Conservation (phyloP, 2,797 vertebrate species). For the Chaetodon trifasciatus region DNA sequence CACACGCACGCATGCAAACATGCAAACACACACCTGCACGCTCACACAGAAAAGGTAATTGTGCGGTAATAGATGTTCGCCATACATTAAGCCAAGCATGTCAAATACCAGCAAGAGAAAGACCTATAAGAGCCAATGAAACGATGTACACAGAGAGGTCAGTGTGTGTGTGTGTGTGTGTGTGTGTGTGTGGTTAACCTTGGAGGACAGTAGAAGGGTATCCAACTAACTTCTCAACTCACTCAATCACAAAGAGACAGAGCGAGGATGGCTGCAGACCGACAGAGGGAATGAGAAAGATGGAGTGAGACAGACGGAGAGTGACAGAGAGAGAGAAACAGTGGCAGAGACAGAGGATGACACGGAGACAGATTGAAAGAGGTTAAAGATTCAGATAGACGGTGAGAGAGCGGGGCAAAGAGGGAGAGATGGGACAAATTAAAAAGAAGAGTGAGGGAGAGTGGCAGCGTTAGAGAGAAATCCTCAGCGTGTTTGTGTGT, state of each 20-base stretch:
- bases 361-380: slow-evolving; percentile 69
- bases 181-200: slow-evolving; percentile 58
- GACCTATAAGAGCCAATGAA: slow-evolving; percentile 33
- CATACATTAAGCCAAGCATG: slow-evolving; percentile 60
- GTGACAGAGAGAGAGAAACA: slow-evolving; percentile 57
- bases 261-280: slow-evolving; percentile 60
- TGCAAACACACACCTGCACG: slow-evolving; percentile 22
- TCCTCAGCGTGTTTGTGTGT: slow-evolving; percentile 2
- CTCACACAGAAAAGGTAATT: slow-evolving; percentile 37
- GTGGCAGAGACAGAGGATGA: slow-evolving; percentile 65
- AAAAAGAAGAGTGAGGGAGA: slow-evolving; percentile 38
- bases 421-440: slow-evolving; percentile 51
- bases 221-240: slow-evolving; percentile 72
- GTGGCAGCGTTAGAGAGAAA: slow-evolving; percentile 22
- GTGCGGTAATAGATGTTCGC: slow-evolving; percentile 48
- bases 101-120: slow-evolving; percentile 50
- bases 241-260: slow-evolving; percentile 75
- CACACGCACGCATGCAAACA: slow-evolving; percentile 24
- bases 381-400: slow-evolving; percentile 74
- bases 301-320: slow-evolving; percentile 57
- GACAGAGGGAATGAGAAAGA: slow-evolving; percentile 65
- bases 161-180: slow-evolving; percentile 33
- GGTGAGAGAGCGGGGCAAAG: slow-evolving; percentile 39
- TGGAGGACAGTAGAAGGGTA: slow-evolving; percentile 71
- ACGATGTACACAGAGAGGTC: slow-evolving; percentile 57